Evolutionary conservation across 2,797 vertebrate species (phyloP).

Genomic region (Mus spretus): DNA sequence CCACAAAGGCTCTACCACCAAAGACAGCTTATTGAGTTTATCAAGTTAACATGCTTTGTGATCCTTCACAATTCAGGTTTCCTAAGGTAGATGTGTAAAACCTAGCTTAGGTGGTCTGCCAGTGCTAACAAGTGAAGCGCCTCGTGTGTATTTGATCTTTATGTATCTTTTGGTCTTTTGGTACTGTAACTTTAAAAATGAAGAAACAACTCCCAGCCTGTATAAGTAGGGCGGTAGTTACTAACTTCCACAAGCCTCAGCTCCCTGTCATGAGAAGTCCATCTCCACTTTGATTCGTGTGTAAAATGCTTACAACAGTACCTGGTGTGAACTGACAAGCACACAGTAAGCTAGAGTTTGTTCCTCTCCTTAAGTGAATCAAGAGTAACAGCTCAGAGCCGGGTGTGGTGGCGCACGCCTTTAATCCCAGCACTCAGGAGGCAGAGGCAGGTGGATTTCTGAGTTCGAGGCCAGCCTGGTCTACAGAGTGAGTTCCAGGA

Average conservation of each 20-base stretch:
- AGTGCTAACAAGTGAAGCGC: conserved; percentile 36
- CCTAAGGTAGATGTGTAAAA: neutral
- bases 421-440: no score
- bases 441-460: no score
- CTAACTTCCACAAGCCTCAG: neutral
- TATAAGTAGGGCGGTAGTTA: neutral
- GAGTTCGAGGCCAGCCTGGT: no score
- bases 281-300: neutral
- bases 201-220: conserved; percentile 34
- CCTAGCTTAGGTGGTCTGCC: conserved; percentile 31
- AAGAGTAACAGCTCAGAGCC: neutral
- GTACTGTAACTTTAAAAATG: conserved; percentile 48
- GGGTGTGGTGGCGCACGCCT: no score
- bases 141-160: conserved; percentile 35
- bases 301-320: neutral
- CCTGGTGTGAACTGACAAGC: neutral
- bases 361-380: neutral
- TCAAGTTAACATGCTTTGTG: conserved; percentile 54
- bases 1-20: neutral
- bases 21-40: conserved; percentile 13
- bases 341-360: conserved; percentile 16
- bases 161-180: neutral
- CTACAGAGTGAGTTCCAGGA: no score
- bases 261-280: conserved; percentile 39
- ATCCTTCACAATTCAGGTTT: conserved; percentile 42